Conservation (phyloP, 2,888 invertebrate genomes). For the Hermaeophaga mercurialis region DNA sequence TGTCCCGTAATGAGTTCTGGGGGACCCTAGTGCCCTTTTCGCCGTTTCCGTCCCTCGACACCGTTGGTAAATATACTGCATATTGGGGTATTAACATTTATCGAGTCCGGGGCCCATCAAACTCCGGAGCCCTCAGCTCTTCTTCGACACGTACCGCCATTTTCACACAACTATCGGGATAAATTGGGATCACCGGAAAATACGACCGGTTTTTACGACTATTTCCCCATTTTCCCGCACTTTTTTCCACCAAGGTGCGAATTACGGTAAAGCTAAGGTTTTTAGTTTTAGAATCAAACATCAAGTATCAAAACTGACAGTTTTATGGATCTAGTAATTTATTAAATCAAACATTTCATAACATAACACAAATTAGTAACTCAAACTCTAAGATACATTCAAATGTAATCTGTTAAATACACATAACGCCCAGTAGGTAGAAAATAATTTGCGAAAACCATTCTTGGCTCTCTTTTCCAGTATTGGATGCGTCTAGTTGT, state of each 20-base stretch:
- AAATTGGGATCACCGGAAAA: slow-evolving; percentile 42
- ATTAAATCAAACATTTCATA: no score
- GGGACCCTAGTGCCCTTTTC: slow-evolving; percentile 19
- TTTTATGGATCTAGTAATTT: no score
- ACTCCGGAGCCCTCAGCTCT: slow-evolving; percentile 37
- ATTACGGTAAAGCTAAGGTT: neutral
- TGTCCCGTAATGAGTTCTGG: slow-evolving; percentile 28
- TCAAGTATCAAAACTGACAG: no score
- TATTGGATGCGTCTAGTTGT: no score
- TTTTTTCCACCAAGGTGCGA: slow-evolving; percentile 10
- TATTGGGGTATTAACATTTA: slow-evolving; percentile 59
- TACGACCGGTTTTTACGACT: slow-evolving; percentile 31
- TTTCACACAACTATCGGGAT: slow-evolving; percentile 44
- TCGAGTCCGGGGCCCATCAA: slow-evolving; percentile 49
- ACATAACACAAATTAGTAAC: no score
- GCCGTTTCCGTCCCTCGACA: slow-evolving; percentile 25
- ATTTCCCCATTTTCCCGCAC: slow-evolving; percentile 5
- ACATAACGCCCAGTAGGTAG: no score
- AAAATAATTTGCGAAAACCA: no score
- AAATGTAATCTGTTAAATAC: no score
- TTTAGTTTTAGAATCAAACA: no score
- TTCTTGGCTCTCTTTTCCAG: no score
- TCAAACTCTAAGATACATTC: no score
- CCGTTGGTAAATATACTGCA: slow-evolving; percentile 57
- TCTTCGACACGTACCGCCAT: slow-evolving; percentile 46